Evolutionary conservation across 2,113 vertebrate species (phyloP).

Genomic region (Vanacampus margaritifer): DNA sequence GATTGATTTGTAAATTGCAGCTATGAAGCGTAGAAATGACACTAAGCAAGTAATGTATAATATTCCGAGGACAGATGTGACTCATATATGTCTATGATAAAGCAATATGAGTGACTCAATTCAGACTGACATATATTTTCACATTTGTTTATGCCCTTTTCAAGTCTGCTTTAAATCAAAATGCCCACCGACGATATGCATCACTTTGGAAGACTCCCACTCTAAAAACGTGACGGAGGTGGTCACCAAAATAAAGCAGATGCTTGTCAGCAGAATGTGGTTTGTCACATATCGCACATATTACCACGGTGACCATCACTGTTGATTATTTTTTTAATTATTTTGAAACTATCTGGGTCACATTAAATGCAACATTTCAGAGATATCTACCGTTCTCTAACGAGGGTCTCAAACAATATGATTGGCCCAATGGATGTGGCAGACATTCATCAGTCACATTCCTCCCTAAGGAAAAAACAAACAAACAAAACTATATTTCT

Average conservation of each 20-base stretch:
- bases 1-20: background rate
- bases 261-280: background rate
- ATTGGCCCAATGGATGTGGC: too few relatives aligned
- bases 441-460: background rate
- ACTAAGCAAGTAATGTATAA: background rate
- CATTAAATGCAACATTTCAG: background rate
- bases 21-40: background rate
- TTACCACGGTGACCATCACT: background rate
- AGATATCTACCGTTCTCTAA: background rate
- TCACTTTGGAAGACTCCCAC: conserved; percentile 20
- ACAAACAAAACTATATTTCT: too few relatives aligned
- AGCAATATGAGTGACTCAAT: conserved; percentile 52
- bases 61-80: conserved; percentile 32
- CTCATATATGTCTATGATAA: conserved; percentile 39
- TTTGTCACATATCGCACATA: background rate
- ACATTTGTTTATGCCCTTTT: conserved; percentile 59
- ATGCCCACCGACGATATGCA: conserved; percentile 20
- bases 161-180: conserved; percentile 58
- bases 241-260: conserved; percentile 1
- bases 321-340: background rate
- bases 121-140: conserved; percentile 43
- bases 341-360: background rate
- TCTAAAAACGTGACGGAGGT: background rate
- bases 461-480: too few relatives aligned
- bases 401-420: too few relatives aligned